These are phyloP conservation scores for Ophion costatus DNA, from an alignment of 2,888 invertebrate species.

Conservation along the genomic window DNA sequence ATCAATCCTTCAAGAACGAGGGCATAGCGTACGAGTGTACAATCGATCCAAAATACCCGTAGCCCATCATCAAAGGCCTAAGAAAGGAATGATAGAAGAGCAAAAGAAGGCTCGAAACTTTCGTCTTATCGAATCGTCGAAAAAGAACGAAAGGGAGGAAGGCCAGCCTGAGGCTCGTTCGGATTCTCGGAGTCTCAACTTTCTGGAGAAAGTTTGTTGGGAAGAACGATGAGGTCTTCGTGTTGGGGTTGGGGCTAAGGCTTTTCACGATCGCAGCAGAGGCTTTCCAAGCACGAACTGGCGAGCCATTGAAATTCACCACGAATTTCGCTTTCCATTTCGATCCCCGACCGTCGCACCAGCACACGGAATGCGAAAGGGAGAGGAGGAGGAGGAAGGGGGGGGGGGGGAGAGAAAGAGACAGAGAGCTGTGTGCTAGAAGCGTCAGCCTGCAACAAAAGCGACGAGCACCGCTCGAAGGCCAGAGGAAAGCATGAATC, in stretches of 20 bases:
- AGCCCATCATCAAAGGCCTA: neutral
- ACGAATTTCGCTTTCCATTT: slow-evolving; percentile 82
- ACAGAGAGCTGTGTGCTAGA: slow-evolving; percentile 15
- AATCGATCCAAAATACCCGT: neutral
- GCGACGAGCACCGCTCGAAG: slow-evolving; percentile 43
- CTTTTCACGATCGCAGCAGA: slow-evolving; percentile 67
- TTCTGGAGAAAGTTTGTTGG: slow-evolving; percentile 44
- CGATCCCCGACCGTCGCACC: slow-evolving; percentile 74
- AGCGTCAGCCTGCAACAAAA: slow-evolving; percentile 54
- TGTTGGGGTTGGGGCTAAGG: slow-evolving; percentile 28
- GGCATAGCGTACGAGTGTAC: neutral
- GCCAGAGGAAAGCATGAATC: slow-evolving; percentile 49
- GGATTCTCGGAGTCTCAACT: slow-evolving; percentile 47
- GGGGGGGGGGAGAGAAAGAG: slow-evolving; percentile 13
- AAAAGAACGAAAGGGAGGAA: slow-evolving; percentile 11
- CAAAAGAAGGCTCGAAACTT: slow-evolving; percentile 26
- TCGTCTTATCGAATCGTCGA: slow-evolving; percentile 50
- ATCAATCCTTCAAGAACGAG: neutral
- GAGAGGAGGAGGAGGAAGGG: neutral
- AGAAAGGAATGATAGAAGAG: neutral
- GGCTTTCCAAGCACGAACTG: slow-evolving; percentile 81
- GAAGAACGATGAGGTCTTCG: slow-evolving; percentile 36
- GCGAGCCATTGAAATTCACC: slow-evolving; percentile 81
- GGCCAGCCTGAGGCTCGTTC: slow-evolving; percentile 32
- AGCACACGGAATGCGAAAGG: slow-evolving; percentile 39